phyloP scores from a whole-genome alignment of 2,888 invertebrate species.

The Calliopum simillimum region DNA sequence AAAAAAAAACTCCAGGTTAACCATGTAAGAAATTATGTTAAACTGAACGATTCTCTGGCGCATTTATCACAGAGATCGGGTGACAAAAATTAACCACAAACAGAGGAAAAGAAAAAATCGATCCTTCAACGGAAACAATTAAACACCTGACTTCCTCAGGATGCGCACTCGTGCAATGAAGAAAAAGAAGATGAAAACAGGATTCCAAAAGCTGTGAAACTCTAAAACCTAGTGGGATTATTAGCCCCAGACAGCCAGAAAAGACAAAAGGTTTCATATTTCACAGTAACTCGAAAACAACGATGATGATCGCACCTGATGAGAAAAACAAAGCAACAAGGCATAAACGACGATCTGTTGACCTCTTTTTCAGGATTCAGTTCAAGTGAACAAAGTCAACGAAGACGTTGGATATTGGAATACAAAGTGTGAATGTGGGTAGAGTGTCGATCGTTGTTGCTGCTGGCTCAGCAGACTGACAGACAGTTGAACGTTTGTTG shows the following conservation, averaged over 20 bases:
- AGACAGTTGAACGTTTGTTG: too few species aligned
- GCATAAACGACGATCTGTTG: slow-evolving; percentile 46
- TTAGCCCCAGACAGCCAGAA: background rate
- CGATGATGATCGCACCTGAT: slow-evolving; percentile 58
- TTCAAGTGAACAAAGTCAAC: slow-evolving; percentile 20
- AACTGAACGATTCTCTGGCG: background rate
- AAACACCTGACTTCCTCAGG: slow-evolving; percentile 66
- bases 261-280: slow-evolving; percentile 62
- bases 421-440: too few species aligned
- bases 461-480: too few species aligned
- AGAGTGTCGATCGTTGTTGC: too few species aligned
- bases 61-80: slow-evolving; percentile 50
- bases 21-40: background rate
- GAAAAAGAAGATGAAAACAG: slow-evolving; percentile 29
- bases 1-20: too few species aligned
- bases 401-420: background rate
- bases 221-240: background rate
- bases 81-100: slow-evolving; percentile 56
- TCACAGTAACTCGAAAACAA: slow-evolving; percentile 48
- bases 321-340: slow-evolving; percentile 64
- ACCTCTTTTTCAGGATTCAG: slow-evolving; percentile 64
- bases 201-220: slow-evolving; percentile 26
- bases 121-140: slow-evolving; percentile 62
- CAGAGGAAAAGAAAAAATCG: slow-evolving; percentile 41
- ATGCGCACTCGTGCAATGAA: slow-evolving; percentile 48